These are phyloP conservation scores for Cerceris ruficornis DNA, from an alignment of 2,888 invertebrate genomes.

Conservation along the genomic window DNA sequence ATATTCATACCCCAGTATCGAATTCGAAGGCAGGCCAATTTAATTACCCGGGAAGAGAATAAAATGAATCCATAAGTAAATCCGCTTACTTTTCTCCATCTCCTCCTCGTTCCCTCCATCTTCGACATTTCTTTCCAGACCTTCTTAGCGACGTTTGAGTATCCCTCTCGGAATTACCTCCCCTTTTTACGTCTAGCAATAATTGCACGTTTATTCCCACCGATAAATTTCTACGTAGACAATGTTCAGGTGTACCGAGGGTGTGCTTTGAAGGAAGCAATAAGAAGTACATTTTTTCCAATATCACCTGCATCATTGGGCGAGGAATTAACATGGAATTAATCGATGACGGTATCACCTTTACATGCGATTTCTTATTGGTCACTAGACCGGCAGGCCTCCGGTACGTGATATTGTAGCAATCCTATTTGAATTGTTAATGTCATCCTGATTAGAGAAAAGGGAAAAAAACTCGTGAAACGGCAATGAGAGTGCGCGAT, in stretches of 20 bases:
- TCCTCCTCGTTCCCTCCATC: constrained; percentile 20
- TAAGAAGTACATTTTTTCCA: constrained; percentile 6
- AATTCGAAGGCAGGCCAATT: constrained; percentile 12
- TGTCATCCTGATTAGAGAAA: constrained; percentile 46
- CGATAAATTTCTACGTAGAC: not conserved
- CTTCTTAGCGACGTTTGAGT: constrained; percentile 14
- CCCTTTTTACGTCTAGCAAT: constrained; percentile 8
- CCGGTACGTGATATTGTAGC: constrained; percentile 80
- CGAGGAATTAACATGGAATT: constrained; percentile 41
- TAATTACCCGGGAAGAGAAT: constrained; percentile 53
- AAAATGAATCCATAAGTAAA: constrained; percentile 53
- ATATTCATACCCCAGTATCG: not conserved
- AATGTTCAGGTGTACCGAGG: no score
- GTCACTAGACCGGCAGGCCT: constrained; percentile 76
- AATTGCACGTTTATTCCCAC: constrained; percentile 30
- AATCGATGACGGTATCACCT: constrained; percentile 45
- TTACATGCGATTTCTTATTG: constrained; percentile 70
- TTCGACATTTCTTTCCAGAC: constrained; percentile 6
- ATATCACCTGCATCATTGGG: not conserved
- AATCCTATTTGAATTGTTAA: constrained; percentile 80
- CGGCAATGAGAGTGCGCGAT: constrained; percentile 48
- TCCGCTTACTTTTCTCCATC: constrained; percentile 55
- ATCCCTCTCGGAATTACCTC: constrained; percentile 28
- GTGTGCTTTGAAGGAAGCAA: no score
- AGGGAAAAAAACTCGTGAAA: constrained; percentile 39